These are phyloP conservation scores for Lampropteryx suffumata DNA, from an alignment of 2,888 invertebrate species.

Conservation along the genomic window DNA sequence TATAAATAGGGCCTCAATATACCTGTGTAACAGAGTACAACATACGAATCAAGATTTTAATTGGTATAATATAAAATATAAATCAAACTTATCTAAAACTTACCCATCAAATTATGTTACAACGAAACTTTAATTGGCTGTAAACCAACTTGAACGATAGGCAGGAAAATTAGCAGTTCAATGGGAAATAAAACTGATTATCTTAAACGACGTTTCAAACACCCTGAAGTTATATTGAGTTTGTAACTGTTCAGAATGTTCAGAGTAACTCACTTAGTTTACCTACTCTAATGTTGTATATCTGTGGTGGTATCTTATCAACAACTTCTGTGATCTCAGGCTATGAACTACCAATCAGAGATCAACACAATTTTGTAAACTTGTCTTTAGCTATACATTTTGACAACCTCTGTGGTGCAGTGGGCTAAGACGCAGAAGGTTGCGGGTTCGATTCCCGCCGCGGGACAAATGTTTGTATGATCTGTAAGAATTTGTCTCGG, in stretches of 20 bases:
- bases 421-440: too few species aligned
- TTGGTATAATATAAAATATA: not conserved
- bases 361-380: too few species aligned
- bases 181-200: conserved; percentile 37
- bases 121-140: conserved; percentile 32
- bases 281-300: not conserved
- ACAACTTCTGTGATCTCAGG: not conserved
- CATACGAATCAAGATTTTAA: too few species aligned
- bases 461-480: too few species aligned
- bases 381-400: too few species aligned
- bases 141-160: conserved; percentile 29
- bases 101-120: conserved; percentile 5
- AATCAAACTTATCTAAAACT: conserved; percentile 3
- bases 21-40: too few species aligned
- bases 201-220: conserved; percentile 35
- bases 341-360: too few species aligned
- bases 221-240: conserved; percentile 37
- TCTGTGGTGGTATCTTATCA: conserved; percentile 4
- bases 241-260: conserved; percentile 22
- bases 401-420: too few species aligned
- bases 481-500: too few species aligned
- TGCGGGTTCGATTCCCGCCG: too few species aligned
- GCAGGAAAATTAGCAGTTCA: conserved; percentile 33
- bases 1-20: too few species aligned
- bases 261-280: conserved; percentile 1